Evolutionary conservation across 2,888 invertebrate species (phyloP), one percentile per base, ranked within the genome.

Genomic region (Uropetala carovei): DNA sequence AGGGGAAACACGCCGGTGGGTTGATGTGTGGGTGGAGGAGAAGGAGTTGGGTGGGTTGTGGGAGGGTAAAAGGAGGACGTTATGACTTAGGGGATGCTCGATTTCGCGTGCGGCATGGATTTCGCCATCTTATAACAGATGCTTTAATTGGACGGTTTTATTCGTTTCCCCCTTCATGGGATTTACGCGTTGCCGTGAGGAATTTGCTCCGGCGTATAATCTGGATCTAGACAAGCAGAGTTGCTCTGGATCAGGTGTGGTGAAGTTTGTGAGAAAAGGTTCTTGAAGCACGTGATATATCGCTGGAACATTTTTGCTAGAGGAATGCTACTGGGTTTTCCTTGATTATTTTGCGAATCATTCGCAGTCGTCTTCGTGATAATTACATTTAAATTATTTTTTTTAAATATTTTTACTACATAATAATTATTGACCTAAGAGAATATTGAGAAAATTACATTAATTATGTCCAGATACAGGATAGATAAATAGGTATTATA

Each of bases 111-210:
- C 60, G 43, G 27, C 27, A 18, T 59, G 58, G 43, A 27, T 64
- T 68, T 68, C 64, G 64, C 64, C 89, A 30, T 30, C 64, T 89
- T 89, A 89, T 89, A 43, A 68, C 18, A 64, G 30, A 60, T 89
- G 89, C 64, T 89, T 89, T 68, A 89, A 89, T 89, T 89, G 89
- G 64, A 64, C 64, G 89, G 43, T 89, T 89, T 89, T 89, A 60
- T 64, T 43, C 18, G 3, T 68, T 43, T 30, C 43, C 89, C 30
- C 59, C 0, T 27, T 30, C 60, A 30, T 89, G 68, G 64, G 89
- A 89, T 89, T 89, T 68, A 89, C 43, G 89, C 43, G 27, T 59
- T 16, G 59, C 57, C 27, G 60, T 14, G 64, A 58, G 85, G 57
- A 56, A 58, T 58, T 57, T 75, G 22, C 43, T 75, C 27, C 75